Percentiles rank a stretch among this genome's conserved stretches.
Conservation (phyloP, 2,113 vertebrate species). For the Ochotona curzoniae region DNA sequence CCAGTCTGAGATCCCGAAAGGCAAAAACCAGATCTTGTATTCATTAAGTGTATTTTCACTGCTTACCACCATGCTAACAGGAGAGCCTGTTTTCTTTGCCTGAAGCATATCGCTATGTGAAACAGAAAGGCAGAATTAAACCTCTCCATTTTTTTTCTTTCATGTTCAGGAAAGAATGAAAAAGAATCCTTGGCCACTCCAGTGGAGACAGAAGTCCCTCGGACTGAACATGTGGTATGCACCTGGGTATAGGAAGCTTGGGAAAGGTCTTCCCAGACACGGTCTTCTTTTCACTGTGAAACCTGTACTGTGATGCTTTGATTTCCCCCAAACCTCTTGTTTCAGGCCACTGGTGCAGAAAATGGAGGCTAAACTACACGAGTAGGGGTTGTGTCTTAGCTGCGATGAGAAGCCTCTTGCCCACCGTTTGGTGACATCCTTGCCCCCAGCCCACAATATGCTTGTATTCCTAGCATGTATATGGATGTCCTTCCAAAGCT, state of each 20-base stretch:
- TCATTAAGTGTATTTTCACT: background rate
- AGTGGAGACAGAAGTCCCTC: background rate
- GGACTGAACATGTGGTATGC: background rate
- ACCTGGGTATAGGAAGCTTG: background rate
- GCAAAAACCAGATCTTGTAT: background rate
- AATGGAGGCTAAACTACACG: background rate
- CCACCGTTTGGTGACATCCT: background rate
- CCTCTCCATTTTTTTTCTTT: conserved; percentile 24
- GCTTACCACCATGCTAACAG: background rate
- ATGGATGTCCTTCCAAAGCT: conserved; percentile 26
- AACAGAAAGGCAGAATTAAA: background rate
- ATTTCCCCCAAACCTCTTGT: background rate
- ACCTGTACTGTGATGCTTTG: background rate
- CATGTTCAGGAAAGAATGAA: conserved; percentile 61
- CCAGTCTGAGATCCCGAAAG: background rate
- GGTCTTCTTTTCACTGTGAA: background rate
- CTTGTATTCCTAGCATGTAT: background rate
- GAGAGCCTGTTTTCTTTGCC: background rate
- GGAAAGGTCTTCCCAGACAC: background rate
- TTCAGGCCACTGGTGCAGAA: background rate
- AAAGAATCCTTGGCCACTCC: conserved; percentile 23
- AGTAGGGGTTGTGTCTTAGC: background rate
- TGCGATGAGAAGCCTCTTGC: background rate
- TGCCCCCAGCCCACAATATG: background rate
- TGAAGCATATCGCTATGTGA: background rate